phyloP scores from a whole-genome alignment of 2,888 invertebrate species.

The Girardia tigrina region DNA sequence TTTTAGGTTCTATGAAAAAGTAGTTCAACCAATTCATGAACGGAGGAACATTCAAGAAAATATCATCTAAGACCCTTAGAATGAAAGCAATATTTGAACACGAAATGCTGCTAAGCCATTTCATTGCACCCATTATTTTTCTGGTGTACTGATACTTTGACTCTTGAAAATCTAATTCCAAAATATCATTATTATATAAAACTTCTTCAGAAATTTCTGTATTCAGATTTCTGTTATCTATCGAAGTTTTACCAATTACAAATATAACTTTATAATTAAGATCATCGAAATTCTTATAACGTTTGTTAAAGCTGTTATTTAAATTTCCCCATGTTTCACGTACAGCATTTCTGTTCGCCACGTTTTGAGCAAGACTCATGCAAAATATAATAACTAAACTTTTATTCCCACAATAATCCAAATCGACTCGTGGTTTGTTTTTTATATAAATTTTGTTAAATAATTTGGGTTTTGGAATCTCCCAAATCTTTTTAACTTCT shows the following conservation, averaged over 20 bases:
- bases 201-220: constrained; percentile 35
- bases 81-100: neutral
- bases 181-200: constrained; percentile 35
- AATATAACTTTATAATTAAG: constrained; percentile 25
- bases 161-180: constrained; percentile 38
- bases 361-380: constrained; percentile 23
- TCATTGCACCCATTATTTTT: constrained; percentile 38
- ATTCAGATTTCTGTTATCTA: constrained; percentile 4
- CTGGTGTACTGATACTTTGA: constrained; percentile 38
- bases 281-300: neutral
- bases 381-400: constrained; percentile 25
- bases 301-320: constrained; percentile 8
- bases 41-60: constrained; percentile 38
- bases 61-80: constrained; percentile 37
- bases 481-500: neutral
- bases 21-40: constrained; percentile 38
- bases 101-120: constrained; percentile 32
- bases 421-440: neutral
- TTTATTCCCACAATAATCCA: neutral
- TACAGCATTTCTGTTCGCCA: constrained; percentile 32
- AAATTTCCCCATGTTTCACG: constrained; percentile 28
- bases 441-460: neutral
- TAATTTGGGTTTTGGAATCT: constrained; percentile 9
- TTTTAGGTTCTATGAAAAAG: neutral
- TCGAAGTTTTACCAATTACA: constrained; percentile 13